A percentile compares a stretch with the other conserved stretches of the same genome.
Evolutionary conservation across 1,140 invertebrate genomes (phyloP).

Genomic region (Patella vulgata): DNA sequence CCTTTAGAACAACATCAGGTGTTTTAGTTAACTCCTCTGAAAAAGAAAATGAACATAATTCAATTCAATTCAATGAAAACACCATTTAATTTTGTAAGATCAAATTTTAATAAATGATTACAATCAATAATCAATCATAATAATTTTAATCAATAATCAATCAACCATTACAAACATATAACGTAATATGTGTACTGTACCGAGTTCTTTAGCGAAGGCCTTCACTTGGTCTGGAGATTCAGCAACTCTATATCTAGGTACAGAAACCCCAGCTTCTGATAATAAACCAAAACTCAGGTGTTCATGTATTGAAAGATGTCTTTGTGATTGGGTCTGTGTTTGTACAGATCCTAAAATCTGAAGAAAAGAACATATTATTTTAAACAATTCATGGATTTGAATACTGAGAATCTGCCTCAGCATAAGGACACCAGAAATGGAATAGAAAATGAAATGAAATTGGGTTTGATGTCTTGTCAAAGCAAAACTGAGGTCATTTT

Average conservation of each 20-base stretch:
- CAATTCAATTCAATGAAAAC: not conserved
- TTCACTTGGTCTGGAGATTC: slow-evolving; percentile 77
- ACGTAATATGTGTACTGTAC: slow-evolving; percentile 70
- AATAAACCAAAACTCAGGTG: slow-evolving; percentile 96
- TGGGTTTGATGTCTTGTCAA: not conserved
- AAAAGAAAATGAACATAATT: slow-evolving; percentile 11
- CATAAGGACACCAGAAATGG: not conserved
- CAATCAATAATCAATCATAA: too few species aligned
- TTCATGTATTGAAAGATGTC: slow-evolving; percentile 75
- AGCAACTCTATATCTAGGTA: slow-evolving; percentile 93
- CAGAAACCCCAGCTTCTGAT: slow-evolving; percentile 84
- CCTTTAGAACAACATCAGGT: slow-evolving; percentile 96
- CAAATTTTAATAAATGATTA: too few species aligned
- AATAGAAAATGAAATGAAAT: not conserved
- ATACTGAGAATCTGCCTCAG: not conserved
- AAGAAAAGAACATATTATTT: not conserved
- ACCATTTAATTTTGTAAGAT: too few species aligned
- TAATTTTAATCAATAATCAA: too few species aligned
- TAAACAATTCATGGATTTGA: not conserved
- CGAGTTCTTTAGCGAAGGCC: slow-evolving; percentile 77
- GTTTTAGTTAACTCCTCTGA: slow-evolving; percentile 73
- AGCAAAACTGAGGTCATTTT: not conserved
- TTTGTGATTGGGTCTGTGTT: slow-evolving; percentile 26
- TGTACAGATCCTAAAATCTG: not conserved
- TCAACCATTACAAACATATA: too few species aligned